A percentile compares a stretch with the other conserved stretches of the same genome.
Conservation (phyloP, 2,113 vertebrate genomes). For the Etia nguti region DNA sequence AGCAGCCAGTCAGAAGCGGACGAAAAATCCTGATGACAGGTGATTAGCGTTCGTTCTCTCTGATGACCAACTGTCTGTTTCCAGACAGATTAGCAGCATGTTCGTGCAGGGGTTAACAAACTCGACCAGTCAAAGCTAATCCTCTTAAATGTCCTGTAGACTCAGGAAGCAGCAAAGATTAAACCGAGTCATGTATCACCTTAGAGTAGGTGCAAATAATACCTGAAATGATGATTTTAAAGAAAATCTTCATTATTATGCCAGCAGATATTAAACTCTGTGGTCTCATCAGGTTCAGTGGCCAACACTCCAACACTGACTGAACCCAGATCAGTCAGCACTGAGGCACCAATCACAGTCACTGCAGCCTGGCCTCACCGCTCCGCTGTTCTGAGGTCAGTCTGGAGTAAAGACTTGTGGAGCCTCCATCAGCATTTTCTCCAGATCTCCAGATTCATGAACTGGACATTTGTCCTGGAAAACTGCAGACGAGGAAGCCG, state of each 20-base stretch:
- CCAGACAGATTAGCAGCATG: neutral
- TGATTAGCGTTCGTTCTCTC: rapidly evolving
- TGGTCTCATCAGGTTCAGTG: neutral
- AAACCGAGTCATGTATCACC: neutral
- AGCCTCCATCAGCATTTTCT: neutral
- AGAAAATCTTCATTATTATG: neutral
- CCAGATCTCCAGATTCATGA: neutral
- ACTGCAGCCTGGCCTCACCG: neutral
- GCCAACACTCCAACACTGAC: neutral
- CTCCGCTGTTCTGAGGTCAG: neutral
- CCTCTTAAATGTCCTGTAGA: neutral
- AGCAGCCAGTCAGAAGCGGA: neutral
- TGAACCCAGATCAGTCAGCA: neutral
- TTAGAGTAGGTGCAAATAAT: neutral
- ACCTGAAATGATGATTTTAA: neutral
- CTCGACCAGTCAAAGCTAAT: neutral
- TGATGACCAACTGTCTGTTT: neutral
- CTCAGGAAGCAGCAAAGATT: neutral
- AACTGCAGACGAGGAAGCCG: neutral
- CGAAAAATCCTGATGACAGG: neutral
- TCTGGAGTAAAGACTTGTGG: neutral
- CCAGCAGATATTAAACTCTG: neutral
- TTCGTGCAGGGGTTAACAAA: neutral
- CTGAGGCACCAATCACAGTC: neutral
- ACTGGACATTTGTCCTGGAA: neutral